These are phyloP conservation scores for Ptilorrhoa leucosticta DNA, from an alignment of 2,113 vertebrate genomes.

Conservation along the genomic window DNA sequence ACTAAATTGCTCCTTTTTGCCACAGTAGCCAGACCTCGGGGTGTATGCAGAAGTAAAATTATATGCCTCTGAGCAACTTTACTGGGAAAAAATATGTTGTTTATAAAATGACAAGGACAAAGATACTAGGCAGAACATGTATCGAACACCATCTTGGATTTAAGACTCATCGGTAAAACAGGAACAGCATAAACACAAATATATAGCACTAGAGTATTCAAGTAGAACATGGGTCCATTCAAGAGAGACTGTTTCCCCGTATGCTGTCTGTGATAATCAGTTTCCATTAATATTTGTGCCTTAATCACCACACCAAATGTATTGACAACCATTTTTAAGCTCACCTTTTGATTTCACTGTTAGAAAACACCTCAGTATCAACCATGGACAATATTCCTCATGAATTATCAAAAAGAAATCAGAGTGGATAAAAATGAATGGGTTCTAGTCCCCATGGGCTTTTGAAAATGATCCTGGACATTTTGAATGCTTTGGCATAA, in stretches of 20 bases:
- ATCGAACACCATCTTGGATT: background rate
- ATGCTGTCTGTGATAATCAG: background rate
- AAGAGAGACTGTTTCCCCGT: background rate
- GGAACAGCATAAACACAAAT: background rate
- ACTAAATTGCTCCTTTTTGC: background rate
- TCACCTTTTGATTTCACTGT: background rate
- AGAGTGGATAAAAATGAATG: background rate
- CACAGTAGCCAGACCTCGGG: background rate
- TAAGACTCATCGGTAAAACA: background rate
- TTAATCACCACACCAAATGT: background rate
- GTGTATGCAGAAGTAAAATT: background rate
- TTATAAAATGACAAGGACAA: background rate
- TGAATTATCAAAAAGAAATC: background rate
- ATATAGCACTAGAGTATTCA: background rate
- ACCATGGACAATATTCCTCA: background rate
- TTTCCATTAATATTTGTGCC: background rate
- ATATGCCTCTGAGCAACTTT: background rate
- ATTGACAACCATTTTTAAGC: background rate
- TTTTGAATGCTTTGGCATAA: background rate
- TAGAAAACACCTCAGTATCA: background rate
- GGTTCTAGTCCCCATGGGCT: background rate
- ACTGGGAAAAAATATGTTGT: background rate
- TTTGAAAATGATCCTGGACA: background rate
- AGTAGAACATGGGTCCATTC: background rate
- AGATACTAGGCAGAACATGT: background rate